A percentile compares a stretch with the other conserved stretches of the same genome.
These are phyloP conservation scores for Myiagra hebetior DNA, from an alignment of 2,113 vertebrate genomes.

Conservation along the genomic window DNA sequence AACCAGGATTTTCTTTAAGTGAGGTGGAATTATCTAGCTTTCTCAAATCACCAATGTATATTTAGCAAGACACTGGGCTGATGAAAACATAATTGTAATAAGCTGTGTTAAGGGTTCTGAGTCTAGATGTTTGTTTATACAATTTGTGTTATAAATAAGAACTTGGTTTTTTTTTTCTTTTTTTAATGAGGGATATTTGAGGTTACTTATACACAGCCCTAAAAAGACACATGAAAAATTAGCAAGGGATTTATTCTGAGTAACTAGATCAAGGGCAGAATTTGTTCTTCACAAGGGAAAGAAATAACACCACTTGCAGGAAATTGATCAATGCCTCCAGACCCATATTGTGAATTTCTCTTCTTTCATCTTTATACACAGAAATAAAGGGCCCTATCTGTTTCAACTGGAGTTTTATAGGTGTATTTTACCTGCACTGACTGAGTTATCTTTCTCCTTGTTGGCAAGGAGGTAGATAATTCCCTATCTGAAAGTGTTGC, in stretches of 20 bases:
- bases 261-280: background rate
- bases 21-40: background rate
- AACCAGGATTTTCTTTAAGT: background rate
- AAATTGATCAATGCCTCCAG: background rate
- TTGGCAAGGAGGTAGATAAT: background rate
- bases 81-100: background rate
- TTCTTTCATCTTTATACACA: background rate
- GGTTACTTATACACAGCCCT: background rate
- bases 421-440: background rate
- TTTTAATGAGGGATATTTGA: background rate
- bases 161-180: fast-evolving
- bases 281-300: background rate
- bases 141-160: background rate
- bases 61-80: background rate
- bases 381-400: background rate
- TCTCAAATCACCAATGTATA: background rate
- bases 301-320: background rate
- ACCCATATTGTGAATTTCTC: background rate
- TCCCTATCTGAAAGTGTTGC: background rate
- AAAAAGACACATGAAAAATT: background rate
- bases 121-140: background rate
- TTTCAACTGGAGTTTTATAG: background rate
- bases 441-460: background rate
- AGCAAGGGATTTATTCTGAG: background rate
- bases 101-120: background rate